phyloP scores from a whole-genome alignment of 2,113 vertebrate genomes.

The Lampris megalopsis region DNA sequence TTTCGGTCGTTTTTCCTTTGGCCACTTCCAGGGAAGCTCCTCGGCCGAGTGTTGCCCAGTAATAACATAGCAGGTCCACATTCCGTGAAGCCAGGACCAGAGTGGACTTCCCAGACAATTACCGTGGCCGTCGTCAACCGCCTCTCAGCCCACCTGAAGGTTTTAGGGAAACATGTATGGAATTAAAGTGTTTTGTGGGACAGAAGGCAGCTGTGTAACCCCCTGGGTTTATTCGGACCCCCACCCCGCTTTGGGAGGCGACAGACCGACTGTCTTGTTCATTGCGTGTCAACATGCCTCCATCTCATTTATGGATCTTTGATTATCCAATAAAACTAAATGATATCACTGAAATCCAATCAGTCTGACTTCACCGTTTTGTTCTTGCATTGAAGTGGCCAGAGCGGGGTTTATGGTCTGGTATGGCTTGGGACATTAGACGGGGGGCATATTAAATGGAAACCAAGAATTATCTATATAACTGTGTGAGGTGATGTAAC shows the following conservation, averaged over 20 bases:
- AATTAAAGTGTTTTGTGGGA: constrained; percentile 52
- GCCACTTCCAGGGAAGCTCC: constrained; percentile 34
- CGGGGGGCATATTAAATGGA: constrained; percentile 16
- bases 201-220: constrained; percentile 64
- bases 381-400: constrained; percentile 7
- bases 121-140: constrained; percentile 13
- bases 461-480: constrained; percentile 29
- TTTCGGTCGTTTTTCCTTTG: constrained; percentile 36
- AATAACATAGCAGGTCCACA: constrained; percentile 41
- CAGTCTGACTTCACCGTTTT: constrained; percentile 51
- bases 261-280: constrained; percentile 65
- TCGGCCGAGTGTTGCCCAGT: constrained; percentile 34
- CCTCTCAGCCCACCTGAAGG: constrained; percentile 24
- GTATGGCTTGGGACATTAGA: background rate
- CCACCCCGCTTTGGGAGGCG: constrained; percentile 29
- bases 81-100: background rate
- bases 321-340: constrained; percentile 72
- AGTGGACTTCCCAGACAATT: constrained; percentile 12
- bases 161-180: constrained; percentile 47
- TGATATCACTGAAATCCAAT: constrained; percentile 52
- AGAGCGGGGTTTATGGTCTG: constrained; percentile 18
- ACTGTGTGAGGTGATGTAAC: constrained; percentile 13
- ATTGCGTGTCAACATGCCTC: constrained; percentile 74
- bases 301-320: constrained; percentile 71
- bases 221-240: constrained; percentile 49